Conservation (phyloP, 1,140 invertebrate genomes). For the Meloidogyne exigua region DNA sequence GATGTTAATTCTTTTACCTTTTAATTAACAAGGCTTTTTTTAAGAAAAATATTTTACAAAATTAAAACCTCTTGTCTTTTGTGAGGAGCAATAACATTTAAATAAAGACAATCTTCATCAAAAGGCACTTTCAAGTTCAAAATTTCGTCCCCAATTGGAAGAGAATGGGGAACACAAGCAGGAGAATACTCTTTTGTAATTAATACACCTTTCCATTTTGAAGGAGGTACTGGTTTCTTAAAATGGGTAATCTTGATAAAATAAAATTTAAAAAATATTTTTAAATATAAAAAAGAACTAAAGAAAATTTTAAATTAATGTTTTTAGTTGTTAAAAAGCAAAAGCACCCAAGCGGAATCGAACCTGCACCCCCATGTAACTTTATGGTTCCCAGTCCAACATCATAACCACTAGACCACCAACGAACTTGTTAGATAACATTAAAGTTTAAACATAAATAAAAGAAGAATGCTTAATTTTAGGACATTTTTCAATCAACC, state of each 20-base stretch:
- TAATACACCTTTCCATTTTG: conserved; percentile 36
- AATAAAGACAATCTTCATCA: conserved; percentile 44
- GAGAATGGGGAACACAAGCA: conserved; percentile 37
- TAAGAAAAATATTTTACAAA: background rate
- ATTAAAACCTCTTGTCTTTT: background rate
- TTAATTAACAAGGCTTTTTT: too few relatives aligned
- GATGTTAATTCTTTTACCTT: too few relatives aligned
- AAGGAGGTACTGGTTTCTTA: conserved; percentile 40
- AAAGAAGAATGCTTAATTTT: too few relatives aligned
- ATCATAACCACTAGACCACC: too few relatives aligned
- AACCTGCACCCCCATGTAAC: too few relatives aligned
- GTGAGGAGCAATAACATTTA: conserved; percentile 37
- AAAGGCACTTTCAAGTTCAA: background rate
- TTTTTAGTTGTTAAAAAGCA: background rate
- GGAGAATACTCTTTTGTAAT: conserved; percentile 17
- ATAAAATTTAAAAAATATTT: background rate
- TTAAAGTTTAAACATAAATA: too few relatives aligned
- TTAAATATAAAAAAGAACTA: background rate
- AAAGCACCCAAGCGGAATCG: too few relatives aligned
- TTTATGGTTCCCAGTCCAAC: background rate
- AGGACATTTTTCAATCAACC: too few relatives aligned
- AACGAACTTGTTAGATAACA: too few relatives aligned
- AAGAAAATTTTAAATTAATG: background rate
- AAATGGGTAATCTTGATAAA: background rate
- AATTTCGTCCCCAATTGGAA: conserved; percentile 8